Conservation (phyloP, 2,888 invertebrate species). For the Amblyjoppa proteus region DNA sequence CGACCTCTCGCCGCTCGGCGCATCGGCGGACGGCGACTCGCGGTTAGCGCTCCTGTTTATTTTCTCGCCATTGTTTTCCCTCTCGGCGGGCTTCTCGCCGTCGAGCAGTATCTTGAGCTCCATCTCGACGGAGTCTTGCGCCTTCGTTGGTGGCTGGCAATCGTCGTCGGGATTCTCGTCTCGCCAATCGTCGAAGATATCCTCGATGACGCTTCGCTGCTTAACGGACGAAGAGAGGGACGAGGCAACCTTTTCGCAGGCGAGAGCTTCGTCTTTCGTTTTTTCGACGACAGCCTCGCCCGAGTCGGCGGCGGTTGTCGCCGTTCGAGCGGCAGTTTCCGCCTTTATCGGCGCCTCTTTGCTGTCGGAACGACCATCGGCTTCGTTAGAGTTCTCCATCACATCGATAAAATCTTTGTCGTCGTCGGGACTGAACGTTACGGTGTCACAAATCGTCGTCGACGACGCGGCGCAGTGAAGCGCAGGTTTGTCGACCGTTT, state of each 20-base stretch:
- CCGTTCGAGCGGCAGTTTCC: background rate
- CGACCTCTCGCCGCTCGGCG: slow-evolving; percentile 10
- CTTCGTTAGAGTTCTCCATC: background rate
- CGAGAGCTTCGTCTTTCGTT: background rate
- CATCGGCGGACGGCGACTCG: background rate
- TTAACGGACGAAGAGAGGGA: slow-evolving; percentile 56
- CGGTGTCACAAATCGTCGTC: background rate
- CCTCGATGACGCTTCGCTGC: slow-evolving; percentile 81
- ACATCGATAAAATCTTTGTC: background rate
- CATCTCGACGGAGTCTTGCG: slow-evolving; percentile 79
- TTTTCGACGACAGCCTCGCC: background rate
- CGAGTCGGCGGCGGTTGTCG: background rate
- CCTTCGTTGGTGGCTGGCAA: slow-evolving; percentile 66
- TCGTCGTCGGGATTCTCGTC: slow-evolving; percentile 81
- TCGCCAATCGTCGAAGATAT: slow-evolving; percentile 83
- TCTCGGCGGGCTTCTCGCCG: slow-evolving; percentile 73
- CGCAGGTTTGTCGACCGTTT: background rate
- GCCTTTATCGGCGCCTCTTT: background rate
- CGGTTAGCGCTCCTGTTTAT: background rate
- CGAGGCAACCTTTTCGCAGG: background rate
- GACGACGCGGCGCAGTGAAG: background rate
- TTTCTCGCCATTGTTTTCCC: slow-evolving; percentile 1
- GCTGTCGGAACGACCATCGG: background rate
- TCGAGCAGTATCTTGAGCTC: slow-evolving; percentile 80
- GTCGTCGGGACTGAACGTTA: background rate